Base-by-base conservation (phyloP, 2,797 vertebrate species). In the Pangasius mekongensis region DNA sequence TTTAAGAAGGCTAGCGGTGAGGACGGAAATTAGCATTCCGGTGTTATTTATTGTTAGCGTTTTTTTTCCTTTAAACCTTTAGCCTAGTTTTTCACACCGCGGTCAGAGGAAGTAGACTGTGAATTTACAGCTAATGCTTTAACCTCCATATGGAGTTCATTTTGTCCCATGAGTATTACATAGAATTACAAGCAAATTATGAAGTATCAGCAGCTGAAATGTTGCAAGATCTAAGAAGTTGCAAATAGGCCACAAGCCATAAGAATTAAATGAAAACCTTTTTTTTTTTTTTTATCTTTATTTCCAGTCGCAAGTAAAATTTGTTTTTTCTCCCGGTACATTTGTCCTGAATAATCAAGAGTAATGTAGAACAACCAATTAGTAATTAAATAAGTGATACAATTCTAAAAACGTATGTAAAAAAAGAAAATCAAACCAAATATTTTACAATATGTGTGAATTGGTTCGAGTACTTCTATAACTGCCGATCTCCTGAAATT, bases 91-190 rank as follows among this genome's bases (percentile, higher is more conserved):
- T 83, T 67, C n/a, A 67, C 82, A 66, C 43, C 10, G 30, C 64
- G 11, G n/a, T 69, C 49, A 84, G 3, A 27, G 62, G 43, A 84
- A 84, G 64, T 52, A 52, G 6, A 27, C 47, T 84, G 64, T 33
- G 64, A 69, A 84, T 52, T 84, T 84, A 54, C 64, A 69, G 47
- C 83, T 69, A 52, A 33, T 22, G 18, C 47, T 64, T 69, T 20
- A 33, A 69, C 47, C 22, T 84, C 64, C 64, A 69, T 22, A 69
- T 69, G 83, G 64, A 54, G 14, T 84, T 54, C 0, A 64, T 64
- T 84, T 30, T 84, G 22, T 33, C 7, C n/a, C 9, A 33, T 67
- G 33, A 30, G 62, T 67, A 20, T 66, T 27, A 62, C 24, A n/a
- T 22, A 22, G 62, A 84, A 52, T 52, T 84, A 67, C 43, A 67